A percentile compares a stretch with the other conserved stretches of the same genome.
phyloP scores from a whole-genome alignment of 1,140 invertebrate genomes.

The Caerostris extrusa region DNA sequence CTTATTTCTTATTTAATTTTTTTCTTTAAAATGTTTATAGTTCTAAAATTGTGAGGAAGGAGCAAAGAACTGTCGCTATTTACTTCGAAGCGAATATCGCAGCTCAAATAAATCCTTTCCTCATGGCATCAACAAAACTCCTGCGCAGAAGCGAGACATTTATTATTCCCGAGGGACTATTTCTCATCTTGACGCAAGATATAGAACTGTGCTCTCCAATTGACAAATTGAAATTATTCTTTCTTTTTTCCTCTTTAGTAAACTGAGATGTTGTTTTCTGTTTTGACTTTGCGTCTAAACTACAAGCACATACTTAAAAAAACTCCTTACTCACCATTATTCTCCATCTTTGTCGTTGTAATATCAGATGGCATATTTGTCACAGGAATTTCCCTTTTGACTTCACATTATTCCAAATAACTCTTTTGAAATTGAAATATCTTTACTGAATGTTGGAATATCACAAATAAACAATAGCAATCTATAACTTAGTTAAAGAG shows the following conservation, averaged over 20 bases:
- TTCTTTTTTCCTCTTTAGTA: not conserved
- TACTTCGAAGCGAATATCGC: not conserved
- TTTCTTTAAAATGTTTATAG: not conserved
- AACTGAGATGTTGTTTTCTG: not conserved
- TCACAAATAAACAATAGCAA: no score
- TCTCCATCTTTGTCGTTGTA: not conserved
- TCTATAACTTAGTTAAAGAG: no score
- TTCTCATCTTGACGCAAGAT: conserved; percentile 27
- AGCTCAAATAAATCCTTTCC: not conserved
- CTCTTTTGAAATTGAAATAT: no score
- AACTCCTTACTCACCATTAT: not conserved
- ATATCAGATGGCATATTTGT: not conserved
- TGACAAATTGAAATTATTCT: conserved; percentile 37
- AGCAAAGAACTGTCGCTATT: not conserved
- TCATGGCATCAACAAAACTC: not conserved
- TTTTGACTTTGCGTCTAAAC: conserved; percentile 7
- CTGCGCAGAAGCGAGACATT: not conserved
- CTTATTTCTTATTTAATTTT: no score
- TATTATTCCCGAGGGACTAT: conserved; percentile 1
- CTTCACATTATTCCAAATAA: no score
- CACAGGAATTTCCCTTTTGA: not conserved
- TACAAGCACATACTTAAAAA: conserved; percentile 11
- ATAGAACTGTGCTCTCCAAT: not conserved
- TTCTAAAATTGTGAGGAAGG: not conserved
- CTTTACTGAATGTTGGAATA: no score